Percentiles rank a stretch among this genome's conserved stretches.
Evolutionary conservation across 2,888 invertebrate genomes (phyloP).

Genomic region (Conomelus anceps): DNA sequence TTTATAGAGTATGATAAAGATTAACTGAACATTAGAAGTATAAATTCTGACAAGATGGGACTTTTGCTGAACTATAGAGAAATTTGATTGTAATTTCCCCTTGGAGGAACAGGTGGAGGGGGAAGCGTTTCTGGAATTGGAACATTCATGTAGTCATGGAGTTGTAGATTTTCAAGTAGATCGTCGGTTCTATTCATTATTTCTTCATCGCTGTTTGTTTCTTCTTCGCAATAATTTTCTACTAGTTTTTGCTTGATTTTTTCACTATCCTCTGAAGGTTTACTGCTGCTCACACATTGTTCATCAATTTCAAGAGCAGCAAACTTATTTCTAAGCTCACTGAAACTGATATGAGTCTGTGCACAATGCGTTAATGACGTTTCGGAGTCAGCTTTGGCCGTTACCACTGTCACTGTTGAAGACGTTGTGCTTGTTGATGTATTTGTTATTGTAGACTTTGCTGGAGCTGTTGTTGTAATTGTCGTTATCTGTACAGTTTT

Average conservation of each 20-base stretch:
- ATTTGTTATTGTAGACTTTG: neutral
- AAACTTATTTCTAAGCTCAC: neutral
- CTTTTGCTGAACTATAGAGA: slow-evolving; percentile 22
- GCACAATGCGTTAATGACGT: neutral
- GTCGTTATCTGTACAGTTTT: neutral
- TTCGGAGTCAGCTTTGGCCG: neutral
- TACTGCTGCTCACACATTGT: neutral
- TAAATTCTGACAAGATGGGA: neutral
- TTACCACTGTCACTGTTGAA: neutral
- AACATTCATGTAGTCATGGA: slow-evolving; percentile 31
- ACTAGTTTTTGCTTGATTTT: neutral
- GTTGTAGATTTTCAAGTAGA: slow-evolving; percentile 17
- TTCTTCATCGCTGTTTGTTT: slow-evolving; percentile 21
- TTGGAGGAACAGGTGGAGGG: slow-evolving; percentile 30
- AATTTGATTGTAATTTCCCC: slow-evolving; percentile 28
- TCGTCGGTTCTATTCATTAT: slow-evolving; percentile 20
- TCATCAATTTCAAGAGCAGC: neutral
- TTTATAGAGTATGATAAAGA: too few relatives aligned
- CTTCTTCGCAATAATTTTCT: slow-evolving; percentile 3
- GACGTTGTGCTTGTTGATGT: neutral
- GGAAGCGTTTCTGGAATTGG: slow-evolving; percentile 20
- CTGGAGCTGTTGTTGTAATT: neutral
- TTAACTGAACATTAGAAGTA: too few relatives aligned
- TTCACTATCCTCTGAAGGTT: neutral
- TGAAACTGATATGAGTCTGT: neutral